phyloP scores from a whole-genome alignment of 2,113 vertebrate genomes.

The Oryzias javanicus region DNA sequence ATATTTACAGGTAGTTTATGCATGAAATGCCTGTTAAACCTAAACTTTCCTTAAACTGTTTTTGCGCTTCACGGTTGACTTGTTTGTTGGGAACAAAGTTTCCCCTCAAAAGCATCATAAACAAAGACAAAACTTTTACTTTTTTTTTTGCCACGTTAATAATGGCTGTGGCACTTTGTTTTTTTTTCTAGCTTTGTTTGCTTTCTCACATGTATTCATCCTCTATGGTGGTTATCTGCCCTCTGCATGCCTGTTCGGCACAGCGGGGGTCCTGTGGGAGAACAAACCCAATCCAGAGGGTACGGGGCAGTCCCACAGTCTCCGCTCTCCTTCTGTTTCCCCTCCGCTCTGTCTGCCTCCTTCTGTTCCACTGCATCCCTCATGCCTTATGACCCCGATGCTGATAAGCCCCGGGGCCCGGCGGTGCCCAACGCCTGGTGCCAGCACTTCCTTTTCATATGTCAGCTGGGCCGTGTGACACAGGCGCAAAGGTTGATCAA shows the following conservation, averaged over 20 bases:
- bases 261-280: slow-evolving; percentile 73
- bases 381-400: slow-evolving; percentile 55
- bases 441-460: slow-evolving; percentile 64
- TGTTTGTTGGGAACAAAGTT: slow-evolving; percentile 48
- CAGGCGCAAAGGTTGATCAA: slow-evolving; percentile 61
- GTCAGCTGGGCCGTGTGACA: slow-evolving; percentile 51
- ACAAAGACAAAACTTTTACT: slow-evolving; percentile 22
- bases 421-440: slow-evolving; percentile 56
- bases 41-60: slow-evolving; percentile 1
- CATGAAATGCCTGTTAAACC: neutral
- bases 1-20: slow-evolving; percentile 9
- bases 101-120: slow-evolving; percentile 42
- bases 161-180: slow-evolving; percentile 45
- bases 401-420: slow-evolving; percentile 72
- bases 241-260: slow-evolving; percentile 68
- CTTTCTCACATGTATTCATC: slow-evolving; percentile 62
- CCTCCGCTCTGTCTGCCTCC: slow-evolving; percentile 38
- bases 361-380: slow-evolving; percentile 42
- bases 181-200: slow-evolving; percentile 41
- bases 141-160: slow-evolving; percentile 13
- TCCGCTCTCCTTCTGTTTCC: slow-evolving; percentile 25
- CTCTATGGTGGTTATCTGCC: slow-evolving; percentile 69
- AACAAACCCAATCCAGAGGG: slow-evolving; percentile 62
- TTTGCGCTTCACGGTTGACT: slow-evolving; percentile 9
- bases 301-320: slow-evolving; percentile 50